Conservation (phyloP, 2,888 invertebrate species). For the Leucoma salicis region DNA sequence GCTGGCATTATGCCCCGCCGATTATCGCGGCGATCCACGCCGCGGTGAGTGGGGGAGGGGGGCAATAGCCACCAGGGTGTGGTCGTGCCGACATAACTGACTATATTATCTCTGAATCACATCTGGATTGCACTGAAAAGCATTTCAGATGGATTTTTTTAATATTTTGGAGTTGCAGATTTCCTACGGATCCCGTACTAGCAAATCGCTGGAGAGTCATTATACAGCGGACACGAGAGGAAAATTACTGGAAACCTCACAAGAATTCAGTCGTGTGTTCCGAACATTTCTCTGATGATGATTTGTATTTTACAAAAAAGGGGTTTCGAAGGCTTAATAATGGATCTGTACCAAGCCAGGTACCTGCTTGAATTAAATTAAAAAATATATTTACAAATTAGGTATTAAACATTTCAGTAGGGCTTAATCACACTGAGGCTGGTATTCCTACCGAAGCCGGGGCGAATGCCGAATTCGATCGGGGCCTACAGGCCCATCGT, state of each 20-base stretch:
- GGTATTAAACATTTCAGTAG: too few species aligned
- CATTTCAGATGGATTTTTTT: too few species aligned
- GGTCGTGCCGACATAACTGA: too few species aligned
- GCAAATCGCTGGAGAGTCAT: not conserved
- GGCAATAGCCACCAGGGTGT: too few species aligned
- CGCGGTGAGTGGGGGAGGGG: too few species aligned
- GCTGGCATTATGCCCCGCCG: too few species aligned
- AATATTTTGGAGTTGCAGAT: not conserved
- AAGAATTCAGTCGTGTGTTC: constrained; percentile 60
- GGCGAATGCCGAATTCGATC: too few species aligned
- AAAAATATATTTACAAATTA: not conserved
- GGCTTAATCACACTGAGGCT: not conserved
- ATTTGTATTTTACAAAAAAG: constrained; percentile 56
- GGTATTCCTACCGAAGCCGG: too few species aligned
- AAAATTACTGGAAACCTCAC: constrained; percentile 47
- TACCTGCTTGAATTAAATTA: not conserved
- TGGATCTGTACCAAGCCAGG: constrained; percentile 54
- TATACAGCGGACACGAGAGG: constrained; percentile 23
- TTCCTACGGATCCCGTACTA: not conserved
- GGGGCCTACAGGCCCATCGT: too few species aligned
- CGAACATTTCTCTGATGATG: constrained; percentile 56
- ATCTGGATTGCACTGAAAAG: too few species aligned
- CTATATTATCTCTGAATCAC: too few species aligned
- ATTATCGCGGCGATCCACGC: too few species aligned
- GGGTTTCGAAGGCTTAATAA: constrained; percentile 51